Evolutionary conservation across 2,888 invertebrate genomes (phyloP).

Genomic region (Lasioglossum pauxillum): DNA sequence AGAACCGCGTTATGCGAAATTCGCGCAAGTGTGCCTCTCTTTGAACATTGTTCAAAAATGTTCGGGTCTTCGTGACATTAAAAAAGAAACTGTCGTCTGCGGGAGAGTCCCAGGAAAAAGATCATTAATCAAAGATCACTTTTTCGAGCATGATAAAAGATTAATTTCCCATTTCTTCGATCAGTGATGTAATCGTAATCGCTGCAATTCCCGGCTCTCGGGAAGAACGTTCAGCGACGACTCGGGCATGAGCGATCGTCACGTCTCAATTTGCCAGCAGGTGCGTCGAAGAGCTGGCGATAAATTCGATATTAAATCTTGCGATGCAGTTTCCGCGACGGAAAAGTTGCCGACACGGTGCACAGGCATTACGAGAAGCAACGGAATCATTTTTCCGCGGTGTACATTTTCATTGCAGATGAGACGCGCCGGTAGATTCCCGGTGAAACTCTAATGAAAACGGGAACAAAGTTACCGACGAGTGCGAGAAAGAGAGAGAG

Average conservation of each 20-base stretch:
- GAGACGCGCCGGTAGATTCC: background rate
- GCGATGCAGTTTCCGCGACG: background rate
- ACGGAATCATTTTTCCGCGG: slow-evolving; percentile 5
- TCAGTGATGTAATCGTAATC: background rate
- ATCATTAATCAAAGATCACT: too few species aligned
- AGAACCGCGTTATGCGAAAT: background rate
- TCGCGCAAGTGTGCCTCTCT: background rate
- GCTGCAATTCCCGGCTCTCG: background rate
- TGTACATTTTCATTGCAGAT: slow-evolving; percentile 31
- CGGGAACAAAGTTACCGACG: slow-evolving; percentile 6
- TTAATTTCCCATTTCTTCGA: background rate
- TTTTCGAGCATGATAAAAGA: background rate
- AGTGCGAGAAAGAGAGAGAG: too few species aligned
- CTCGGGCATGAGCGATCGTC: background rate
- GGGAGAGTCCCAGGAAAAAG: too few species aligned
- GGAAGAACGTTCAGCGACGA: background rate
- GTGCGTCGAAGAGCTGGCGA: background rate
- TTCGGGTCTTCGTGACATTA: background rate
- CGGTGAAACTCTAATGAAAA: slow-evolving; percentile 24
- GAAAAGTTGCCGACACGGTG: slow-evolving; percentile 3
- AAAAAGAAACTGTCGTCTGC: too few species aligned
- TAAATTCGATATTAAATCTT: slow-evolving; percentile 12
- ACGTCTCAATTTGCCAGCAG: background rate
- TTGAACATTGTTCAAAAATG: background rate
- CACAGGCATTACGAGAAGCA: background rate